Evolutionary conservation across 2,797 vertebrate species (phyloP), one percentile per base, ranked within the genome.

Genomic region (Aratinga solstitialis): DNA sequence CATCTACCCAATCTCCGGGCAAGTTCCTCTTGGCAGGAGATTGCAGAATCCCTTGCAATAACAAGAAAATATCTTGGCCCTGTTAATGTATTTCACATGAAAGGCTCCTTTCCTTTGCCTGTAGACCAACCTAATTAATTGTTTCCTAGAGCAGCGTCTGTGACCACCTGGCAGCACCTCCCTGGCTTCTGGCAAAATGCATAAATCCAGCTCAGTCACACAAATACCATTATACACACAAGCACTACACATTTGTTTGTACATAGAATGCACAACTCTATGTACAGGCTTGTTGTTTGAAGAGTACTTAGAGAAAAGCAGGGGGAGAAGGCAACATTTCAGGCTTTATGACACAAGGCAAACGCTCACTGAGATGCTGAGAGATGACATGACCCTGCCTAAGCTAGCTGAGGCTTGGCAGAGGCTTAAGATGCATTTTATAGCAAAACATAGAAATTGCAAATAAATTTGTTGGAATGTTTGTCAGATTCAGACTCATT

Each of bases 11-110:
- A n/a, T 24, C 59, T 85, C 78, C 0, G 0, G 53, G 0, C 66
- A 90, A 81, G 40, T 72, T 91, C 75, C 65, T 92, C 68, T 91
- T 93, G 92, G 84, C 93, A 95, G 63, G 36, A 92, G 77, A 85
- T 8, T 42, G 94, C 83, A 90, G 80, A 95, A 89, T 82, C 43
- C 34, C n/a, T 82, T 79, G 71, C 56, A 77, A 67, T 42, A 94
- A 86, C 77, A 90, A 90, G 86, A 92, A 91, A 89, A 24, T 84
- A 92, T 18, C 74, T 84, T 48, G 63, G 58, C 69, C 53, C 51
- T 2, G 3, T 18, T 24, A 63, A 68, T 2, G 2, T 76, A 48
- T 84, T 90, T 67, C 61, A 89, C 43, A 79, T 43, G 74, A 93
- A 90, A 94, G 48, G 43, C 83, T 88, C 54, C 62, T 75, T 90